Conservation (phyloP, 2,797 vertebrate genomes). For the Pseudochaenichthys georgianus region DNA sequence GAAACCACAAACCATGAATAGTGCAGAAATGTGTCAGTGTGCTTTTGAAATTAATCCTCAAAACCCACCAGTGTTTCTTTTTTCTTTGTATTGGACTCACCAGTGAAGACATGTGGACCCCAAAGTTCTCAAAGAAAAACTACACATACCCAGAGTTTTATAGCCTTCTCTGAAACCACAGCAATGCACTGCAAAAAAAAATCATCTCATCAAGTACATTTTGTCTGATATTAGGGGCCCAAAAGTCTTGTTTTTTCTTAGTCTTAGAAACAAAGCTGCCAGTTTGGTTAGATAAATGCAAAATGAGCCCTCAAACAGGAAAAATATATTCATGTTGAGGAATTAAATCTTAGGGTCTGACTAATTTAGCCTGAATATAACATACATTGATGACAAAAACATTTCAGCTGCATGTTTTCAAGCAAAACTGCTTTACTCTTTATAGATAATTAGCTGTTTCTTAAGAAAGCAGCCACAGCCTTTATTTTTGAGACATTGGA, state of each 20-base stretch:
- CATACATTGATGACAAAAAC: background rate
- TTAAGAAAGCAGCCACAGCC: slow-evolving; percentile 5
- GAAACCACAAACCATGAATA: slow-evolving; percentile 77
- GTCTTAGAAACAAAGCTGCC: background rate
- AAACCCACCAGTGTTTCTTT: slow-evolving; percentile 68
- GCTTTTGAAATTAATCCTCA: slow-evolving; percentile 79
- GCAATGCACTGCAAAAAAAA: background rate
- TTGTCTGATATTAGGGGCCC: background rate
- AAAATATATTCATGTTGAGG: background rate
- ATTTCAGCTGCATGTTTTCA: slow-evolving; percentile 4
- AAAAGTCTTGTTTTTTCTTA: background rate
- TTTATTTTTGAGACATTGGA: slow-evolving; percentile 9
- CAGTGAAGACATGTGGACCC: slow-evolving; percentile 72
- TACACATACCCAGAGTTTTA: slow-evolving; percentile 58
- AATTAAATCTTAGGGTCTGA: slow-evolving; percentile 7
- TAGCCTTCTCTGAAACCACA: slow-evolving; percentile 48
- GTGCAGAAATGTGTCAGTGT: slow-evolving; percentile 77
- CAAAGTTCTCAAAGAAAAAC: slow-evolving; percentile 61
- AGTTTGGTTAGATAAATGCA: background rate
- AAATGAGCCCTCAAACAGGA: background rate
- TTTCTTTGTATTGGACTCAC: slow-evolving; percentile 59
- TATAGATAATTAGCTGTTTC: slow-evolving; percentile 16
- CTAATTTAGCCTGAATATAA: slow-evolving; percentile 12
- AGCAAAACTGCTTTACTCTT: slow-evolving; percentile 1
- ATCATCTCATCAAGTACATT: slow-evolving; percentile 23